Conservation (phyloP, 2,888 invertebrate genomes). For the Adelognathus sp. region DNA sequence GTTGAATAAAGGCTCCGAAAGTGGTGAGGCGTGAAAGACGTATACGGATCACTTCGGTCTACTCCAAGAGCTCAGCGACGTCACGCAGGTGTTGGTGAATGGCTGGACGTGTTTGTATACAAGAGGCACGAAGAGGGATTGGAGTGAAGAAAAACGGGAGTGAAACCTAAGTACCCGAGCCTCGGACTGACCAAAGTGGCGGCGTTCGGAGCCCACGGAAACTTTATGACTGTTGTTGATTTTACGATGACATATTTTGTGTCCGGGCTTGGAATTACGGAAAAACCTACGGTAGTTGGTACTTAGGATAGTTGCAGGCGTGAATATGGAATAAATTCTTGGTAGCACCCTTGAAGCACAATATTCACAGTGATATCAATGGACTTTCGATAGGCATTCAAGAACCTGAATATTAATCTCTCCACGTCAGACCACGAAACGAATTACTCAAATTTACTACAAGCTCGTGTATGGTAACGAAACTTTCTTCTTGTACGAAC, state of each 20-base stretch:
- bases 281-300: neutral
- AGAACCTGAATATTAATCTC: neutral
- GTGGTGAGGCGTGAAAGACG: neutral
- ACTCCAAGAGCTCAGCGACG: neutral
- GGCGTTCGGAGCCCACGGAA: neutral
- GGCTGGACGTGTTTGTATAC: neutral
- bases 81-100: neutral
- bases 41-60: neutral
- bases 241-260: slow-evolving; percentile 25
- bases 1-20: too few species aligned
- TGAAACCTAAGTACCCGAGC: too few species aligned
- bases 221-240: slow-evolving; percentile 42
- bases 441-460: neutral
- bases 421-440: neutral
- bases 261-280: neutral
- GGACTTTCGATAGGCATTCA: too few species aligned
- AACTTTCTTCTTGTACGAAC: slow-evolving; percentile 3
- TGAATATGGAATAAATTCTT: neutral
- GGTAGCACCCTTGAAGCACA: neutral
- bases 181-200: neutral
- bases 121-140: neutral
- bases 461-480: neutral
- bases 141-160: neutral
- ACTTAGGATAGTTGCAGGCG: neutral
- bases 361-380: neutral